These are phyloP conservation scores for Habroteleia sp. DNA, from an alignment of 2,888 invertebrate species.

Conservation along the genomic window DNA sequence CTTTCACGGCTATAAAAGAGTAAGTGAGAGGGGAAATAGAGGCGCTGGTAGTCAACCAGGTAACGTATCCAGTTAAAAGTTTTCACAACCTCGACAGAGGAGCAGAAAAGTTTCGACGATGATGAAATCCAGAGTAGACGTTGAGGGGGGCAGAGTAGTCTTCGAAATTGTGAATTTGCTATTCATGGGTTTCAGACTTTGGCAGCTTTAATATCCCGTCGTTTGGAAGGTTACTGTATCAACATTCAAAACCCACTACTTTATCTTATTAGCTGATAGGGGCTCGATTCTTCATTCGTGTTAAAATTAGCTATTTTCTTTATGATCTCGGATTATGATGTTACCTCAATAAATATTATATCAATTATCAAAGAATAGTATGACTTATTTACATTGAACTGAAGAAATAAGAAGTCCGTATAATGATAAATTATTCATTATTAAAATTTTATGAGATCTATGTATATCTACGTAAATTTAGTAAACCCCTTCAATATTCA, in stretches of 20 bases:
- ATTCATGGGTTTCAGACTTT: conserved; percentile 76
- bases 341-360: no score
- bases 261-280: no score
- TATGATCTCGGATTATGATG: no score
- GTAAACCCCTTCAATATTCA: no score
- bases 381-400: no score
- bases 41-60: conserved; percentile 74
- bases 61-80: conserved; percentile 80
- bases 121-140: conserved; percentile 51
- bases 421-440: no score
- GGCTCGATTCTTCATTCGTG: no score
- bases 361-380: no score
- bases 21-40: conserved; percentile 64
- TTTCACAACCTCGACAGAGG: conserved; percentile 71
- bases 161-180: conserved; percentile 77
- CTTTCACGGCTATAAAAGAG: conserved; percentile 67
- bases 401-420: no score
- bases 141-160: conserved; percentile 67
- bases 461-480: no score
- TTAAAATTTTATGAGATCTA: no score
- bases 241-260: conserved; percentile 32
- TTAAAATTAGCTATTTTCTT: no score
- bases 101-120: conserved; percentile 71
- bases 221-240: conserved; percentile 40
- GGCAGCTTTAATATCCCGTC: conserved; percentile 74